A percentile compares a stretch with the other conserved stretches of the same genome.
Evolutionary conservation across 2,888 invertebrate species (phyloP).

Genomic region (Rotaria macrura): DNA sequence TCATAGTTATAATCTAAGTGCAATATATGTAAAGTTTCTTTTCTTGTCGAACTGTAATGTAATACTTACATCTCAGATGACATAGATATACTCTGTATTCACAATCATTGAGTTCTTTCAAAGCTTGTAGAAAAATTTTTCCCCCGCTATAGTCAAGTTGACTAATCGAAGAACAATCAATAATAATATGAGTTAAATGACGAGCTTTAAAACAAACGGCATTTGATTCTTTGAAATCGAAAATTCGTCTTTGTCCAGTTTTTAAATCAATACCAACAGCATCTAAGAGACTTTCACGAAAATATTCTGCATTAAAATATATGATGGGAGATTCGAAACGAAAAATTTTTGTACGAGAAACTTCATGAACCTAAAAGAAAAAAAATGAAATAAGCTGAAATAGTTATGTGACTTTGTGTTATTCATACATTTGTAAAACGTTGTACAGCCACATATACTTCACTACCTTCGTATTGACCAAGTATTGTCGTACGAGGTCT

Average conservation of each 20-base stretch:
- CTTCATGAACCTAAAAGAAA: neutral
- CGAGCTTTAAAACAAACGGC: neutral
- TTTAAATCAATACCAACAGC: neutral
- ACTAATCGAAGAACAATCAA: neutral
- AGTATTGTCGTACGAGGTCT: conserved; percentile 5
- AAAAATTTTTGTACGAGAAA: neutral
- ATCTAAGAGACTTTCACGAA: neutral
- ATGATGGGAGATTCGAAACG: neutral
- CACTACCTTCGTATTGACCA: neutral
- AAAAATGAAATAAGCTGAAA: neutral
- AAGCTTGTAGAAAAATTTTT: neutral
- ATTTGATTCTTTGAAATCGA: neutral
- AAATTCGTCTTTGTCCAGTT: neutral
- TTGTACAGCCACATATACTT: neutral
- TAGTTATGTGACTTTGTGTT: neutral
- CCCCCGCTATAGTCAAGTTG: neutral
- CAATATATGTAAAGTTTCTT: no score
- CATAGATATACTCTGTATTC: neutral
- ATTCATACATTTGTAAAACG: neutral
- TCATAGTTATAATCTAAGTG: conserved; percentile 8
- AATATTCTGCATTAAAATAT: conserved; percentile 4
- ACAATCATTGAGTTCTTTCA: neutral
- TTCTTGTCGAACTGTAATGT: no score
- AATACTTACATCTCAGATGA: neutral
- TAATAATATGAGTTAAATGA: neutral